phyloP scores from a whole-genome alignment of 2,888 invertebrate species.

The Drosophila robusta region DNA sequence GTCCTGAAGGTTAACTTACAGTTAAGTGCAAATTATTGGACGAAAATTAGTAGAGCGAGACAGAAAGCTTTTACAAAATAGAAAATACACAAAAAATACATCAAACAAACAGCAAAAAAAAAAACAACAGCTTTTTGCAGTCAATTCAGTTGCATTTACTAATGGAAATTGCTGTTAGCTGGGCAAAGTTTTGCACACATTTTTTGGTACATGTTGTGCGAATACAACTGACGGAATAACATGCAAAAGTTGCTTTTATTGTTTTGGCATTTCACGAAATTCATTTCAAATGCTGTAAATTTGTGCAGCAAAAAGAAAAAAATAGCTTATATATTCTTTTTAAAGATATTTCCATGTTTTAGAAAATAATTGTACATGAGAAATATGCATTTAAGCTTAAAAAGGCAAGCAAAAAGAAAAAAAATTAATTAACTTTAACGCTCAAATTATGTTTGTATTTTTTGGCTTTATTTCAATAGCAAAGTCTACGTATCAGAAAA shows the following conservation, averaged over 20 bases:
- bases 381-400: no score
- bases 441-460: no score
- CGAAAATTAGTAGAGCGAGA: constrained; percentile 55
- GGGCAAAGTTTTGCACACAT: constrained; percentile 30
- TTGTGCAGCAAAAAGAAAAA: no score
- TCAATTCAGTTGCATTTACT: constrained; percentile 63
- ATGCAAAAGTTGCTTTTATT: constrained; percentile 29
- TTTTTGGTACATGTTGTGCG: constrained; percentile 10
- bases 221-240: constrained; percentile 4
- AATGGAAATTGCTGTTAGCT: constrained; percentile 61
- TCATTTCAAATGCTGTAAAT: not conserved
- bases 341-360: no score
- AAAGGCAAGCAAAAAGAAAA: no score
- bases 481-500: no score
- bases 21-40: constrained; percentile 73
- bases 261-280: constrained; percentile 15
- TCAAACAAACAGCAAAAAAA: constrained; percentile 4
- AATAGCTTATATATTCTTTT: no score
- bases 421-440: no score
- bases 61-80: constrained; percentile 1
- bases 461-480: no score
- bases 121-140: constrained; percentile 60
- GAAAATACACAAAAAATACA: constrained; percentile 3
- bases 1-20: constrained; percentile 32
- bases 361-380: no score